Base-by-base conservation (phyloP, 2,888 invertebrate species). In the Xylocampa areola region DNA sequence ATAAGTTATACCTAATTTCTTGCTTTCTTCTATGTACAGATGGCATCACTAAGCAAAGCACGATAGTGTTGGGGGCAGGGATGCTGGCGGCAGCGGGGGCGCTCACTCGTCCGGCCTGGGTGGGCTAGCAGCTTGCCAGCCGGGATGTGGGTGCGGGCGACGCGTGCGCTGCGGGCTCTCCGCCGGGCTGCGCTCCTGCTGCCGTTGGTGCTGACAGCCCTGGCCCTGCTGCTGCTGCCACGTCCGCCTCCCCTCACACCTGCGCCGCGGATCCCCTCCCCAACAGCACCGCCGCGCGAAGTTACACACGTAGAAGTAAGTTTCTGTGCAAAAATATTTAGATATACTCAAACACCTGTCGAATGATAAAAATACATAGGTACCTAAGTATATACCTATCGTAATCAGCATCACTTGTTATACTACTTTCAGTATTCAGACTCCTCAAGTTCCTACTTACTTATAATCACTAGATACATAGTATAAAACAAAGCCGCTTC, bases 161-260 rank as follows among this genome's bases (percentile, higher is more conserved):
- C 86, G 81, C 89, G 90, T 55, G 85, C 85, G 73, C 80, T 89
- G 78, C 89, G 92, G 59, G 86, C 87, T 78, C 80, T 92, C 81
- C 90, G 92, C 77, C 91, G 94, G 64, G 86, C 81, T 61, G 86
- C 89, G 87, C 86, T 94, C 84, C 87, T 95, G 85, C 76, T 94
- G 89, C 89, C 94, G 87, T 78, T 94, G 89, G 82, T 80, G 76
- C 85, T 95, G 74, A 91, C 95, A 30, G 94, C 94, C 61, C 85
- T 94, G 61, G 93, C 92, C 76, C 84, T 94, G 81, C 87, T 94
- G 86, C 87, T 94, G 79, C 88, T 92, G 79, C 90, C 92, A 76
- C 88, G 91, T 66, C 85, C 92, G 73, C 87, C 86, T 58, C 80
- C 87, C 65, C 80, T 83, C 68, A 76, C 81, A 57, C 84, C 79